Evolutionary conservation across 2,888 invertebrate species (phyloP).

Genomic region (Diarsia dahlii): DNA sequence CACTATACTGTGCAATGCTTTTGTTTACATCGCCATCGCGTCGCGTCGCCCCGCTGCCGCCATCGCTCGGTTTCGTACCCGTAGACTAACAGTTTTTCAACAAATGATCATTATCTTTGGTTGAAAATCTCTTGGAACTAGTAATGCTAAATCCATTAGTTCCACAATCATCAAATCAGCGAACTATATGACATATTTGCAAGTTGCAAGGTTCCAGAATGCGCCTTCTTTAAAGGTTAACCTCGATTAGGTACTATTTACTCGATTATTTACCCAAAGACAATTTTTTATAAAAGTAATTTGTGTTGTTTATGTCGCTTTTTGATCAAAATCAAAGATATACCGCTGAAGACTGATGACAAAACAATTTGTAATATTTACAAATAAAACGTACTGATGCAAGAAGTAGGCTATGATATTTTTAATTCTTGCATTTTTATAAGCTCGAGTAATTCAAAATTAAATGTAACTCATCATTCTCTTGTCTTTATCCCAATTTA

Average conservation of each 20-base stretch:
- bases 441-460: slow-evolving; percentile 29
- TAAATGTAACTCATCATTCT: background rate
- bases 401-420: slow-evolving; percentile 39
- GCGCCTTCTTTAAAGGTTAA: background rate
- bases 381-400: slow-evolving; percentile 46
- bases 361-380: slow-evolving; percentile 61
- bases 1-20: no score
- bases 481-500: background rate
- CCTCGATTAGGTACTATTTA: slow-evolving; percentile 5
- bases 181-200: background rate
- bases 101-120: background rate
- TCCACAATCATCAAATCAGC: background rate
- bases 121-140: no score
- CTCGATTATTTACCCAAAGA: slow-evolving; percentile 55
- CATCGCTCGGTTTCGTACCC: no score
- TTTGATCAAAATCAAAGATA: slow-evolving; percentile 56
- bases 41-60: no score
- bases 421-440: slow-evolving; percentile 39
- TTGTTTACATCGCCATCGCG: no score
- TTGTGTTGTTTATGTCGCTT: slow-evolving; percentile 22
- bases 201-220: background rate
- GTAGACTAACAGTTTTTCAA: background rate
- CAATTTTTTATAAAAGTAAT: slow-evolving; percentile 21
- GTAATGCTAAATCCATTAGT: background rate
- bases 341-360: slow-evolving; percentile 71